Evolutionary conservation across 2,113 vertebrate species (phyloP).

Genomic region (Chionodraco myersi): DNA sequence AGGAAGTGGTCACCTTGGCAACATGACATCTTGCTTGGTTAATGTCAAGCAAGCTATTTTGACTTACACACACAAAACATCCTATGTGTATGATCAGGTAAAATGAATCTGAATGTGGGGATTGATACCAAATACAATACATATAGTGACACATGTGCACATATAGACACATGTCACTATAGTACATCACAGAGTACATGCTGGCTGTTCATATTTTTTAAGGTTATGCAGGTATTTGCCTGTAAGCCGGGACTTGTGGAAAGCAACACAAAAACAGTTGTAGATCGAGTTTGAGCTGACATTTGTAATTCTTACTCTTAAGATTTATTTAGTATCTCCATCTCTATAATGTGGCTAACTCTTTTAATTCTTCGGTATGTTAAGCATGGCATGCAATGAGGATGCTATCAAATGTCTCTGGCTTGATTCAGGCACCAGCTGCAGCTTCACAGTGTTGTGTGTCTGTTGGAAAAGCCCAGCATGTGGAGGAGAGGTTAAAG

Average conservation of each 20-base stretch:
- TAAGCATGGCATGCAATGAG: constrained; percentile 7
- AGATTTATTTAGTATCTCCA: constrained; percentile 22
- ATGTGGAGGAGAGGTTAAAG: constrained; percentile 58
- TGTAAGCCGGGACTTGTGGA: no score
- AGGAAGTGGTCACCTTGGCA: constrained; percentile 76
- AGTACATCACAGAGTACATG: constrained; percentile 14
- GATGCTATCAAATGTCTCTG: constrained; percentile 48
- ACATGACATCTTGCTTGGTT: constrained; percentile 65
- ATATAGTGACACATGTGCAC: not conserved
- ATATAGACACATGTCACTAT: constrained; percentile 11
- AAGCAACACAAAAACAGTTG: no score
- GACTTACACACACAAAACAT: not conserved
- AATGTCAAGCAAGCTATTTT: constrained; percentile 13
- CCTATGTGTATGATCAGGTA: not conserved
- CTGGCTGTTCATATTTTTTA: constrained; percentile 5
- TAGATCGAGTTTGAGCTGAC: no score
- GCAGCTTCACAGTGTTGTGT: constrained; percentile 16
- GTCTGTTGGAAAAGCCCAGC: constrained; percentile 10
- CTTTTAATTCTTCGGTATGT: constrained; percentile 42
- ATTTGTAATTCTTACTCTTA: no score
- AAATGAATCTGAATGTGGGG: constrained; percentile 1
- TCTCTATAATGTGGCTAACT: not conserved
- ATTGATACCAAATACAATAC: not conserved
- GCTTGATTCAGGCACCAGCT: constrained; percentile 47
- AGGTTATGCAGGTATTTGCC: constrained; percentile 14